These are phyloP conservation scores for Bombus breviceps DNA, from an alignment of 1,140 invertebrate species.

Conservation along the genomic window DNA sequence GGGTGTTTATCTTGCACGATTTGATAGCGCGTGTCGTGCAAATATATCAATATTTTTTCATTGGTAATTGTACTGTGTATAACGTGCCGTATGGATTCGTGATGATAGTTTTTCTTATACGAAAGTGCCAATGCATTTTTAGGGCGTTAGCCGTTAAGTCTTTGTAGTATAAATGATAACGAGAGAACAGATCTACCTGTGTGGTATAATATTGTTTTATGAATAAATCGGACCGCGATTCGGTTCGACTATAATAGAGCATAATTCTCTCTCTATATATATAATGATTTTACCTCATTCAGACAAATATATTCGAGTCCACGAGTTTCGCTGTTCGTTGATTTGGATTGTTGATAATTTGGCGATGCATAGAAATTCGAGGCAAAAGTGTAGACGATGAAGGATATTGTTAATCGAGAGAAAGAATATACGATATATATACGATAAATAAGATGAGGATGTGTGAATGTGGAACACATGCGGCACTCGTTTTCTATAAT, in stretches of 20 bases:
- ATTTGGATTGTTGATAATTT: background rate
- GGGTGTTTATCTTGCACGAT: background rate
- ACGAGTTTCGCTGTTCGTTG: no score
- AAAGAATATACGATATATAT: background rate
- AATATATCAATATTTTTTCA: slow-evolving; percentile 27
- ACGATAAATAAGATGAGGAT: background rate
- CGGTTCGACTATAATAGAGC: background rate
- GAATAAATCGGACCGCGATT: no score
- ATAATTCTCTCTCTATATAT: background rate
- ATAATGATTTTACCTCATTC: background rate
- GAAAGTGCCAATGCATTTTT: slow-evolving; percentile 53
- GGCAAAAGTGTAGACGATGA: background rate
- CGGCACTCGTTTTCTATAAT: background rate
- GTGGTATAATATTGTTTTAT: background rate
- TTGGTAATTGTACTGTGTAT: background rate
- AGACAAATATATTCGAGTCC: background rate
- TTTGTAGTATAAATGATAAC: no score
- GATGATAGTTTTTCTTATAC: background rate
- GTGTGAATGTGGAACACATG: no score
- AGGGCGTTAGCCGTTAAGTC: slow-evolving; percentile 10
- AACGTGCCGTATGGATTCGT: background rate
- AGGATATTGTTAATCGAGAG: background rate
- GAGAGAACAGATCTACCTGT: background rate
- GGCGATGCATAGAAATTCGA: background rate
- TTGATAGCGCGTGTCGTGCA: background rate